phyloP scores from a whole-genome alignment of 2,113 vertebrate genomes.

The Eptatretus burgeri region DNA sequence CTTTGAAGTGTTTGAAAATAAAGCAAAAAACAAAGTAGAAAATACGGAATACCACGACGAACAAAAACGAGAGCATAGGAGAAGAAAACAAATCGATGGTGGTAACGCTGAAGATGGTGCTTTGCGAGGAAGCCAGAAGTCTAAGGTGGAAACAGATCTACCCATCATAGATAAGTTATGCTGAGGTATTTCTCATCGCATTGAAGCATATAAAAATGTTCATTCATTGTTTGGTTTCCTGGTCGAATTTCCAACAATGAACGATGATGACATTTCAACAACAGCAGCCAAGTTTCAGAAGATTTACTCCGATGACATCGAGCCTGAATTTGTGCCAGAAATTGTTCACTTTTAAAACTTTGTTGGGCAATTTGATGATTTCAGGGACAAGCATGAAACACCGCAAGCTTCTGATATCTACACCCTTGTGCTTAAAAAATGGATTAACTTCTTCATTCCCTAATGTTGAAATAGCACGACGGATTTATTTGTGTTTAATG shows the following conservation, averaged over 20 bases:
- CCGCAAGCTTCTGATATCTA: constrained; percentile 3
- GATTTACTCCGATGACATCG: constrained; percentile 5
- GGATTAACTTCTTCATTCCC: background rate
- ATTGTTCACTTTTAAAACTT: background rate
- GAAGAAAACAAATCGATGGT: too few species aligned
- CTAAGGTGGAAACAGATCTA: too few species aligned
- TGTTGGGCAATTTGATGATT: constrained; percentile 3
- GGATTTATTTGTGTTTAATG: too few species aligned
- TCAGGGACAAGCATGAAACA: too few species aligned
- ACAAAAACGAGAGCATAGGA: too few species aligned
- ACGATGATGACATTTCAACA: background rate
- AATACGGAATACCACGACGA: too few species aligned
- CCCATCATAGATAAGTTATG: too few species aligned
- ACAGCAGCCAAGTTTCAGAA: too few species aligned
- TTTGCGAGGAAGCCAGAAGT: too few species aligned
- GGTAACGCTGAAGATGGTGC: too few species aligned
- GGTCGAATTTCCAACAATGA: constrained; percentile 1
- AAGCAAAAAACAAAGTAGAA: too few species aligned
- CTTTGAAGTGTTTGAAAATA: too few species aligned
- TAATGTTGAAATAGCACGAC: background rate
- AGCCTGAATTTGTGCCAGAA: background rate
- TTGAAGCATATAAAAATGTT: background rate
- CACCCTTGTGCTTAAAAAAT: background rate
- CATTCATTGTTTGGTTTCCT: constrained; percentile 2
- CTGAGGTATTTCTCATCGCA: background rate